These are phyloP conservation scores for Sebastes diploproa DNA, from an alignment of 2,797 vertebrate species.

Conservation along the genomic window DNA sequence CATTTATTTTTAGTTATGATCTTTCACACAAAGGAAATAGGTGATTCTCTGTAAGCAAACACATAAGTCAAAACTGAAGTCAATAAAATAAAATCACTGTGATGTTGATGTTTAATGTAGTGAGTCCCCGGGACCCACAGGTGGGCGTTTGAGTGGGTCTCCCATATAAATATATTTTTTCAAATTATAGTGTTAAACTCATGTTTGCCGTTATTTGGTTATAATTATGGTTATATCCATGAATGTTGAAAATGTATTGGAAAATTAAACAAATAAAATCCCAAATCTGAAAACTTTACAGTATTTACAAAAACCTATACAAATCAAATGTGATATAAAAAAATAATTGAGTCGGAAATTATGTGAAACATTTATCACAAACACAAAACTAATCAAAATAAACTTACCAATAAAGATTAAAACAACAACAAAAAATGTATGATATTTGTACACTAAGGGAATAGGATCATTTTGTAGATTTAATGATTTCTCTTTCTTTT, in stretches of 20 bases:
- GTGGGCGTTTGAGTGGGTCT: too few species aligned
- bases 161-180: too few species aligned
- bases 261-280: too few species aligned
- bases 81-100: not conserved
- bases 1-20: too few species aligned
- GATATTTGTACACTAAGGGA: not conserved
- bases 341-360: not conserved
- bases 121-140: too few species aligned
- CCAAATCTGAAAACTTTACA: not conserved
- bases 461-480: not conserved
- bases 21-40: not conserved
- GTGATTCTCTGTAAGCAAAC: not conserved
- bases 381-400: not conserved
- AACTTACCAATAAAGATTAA: not conserved
- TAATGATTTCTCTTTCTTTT: not conserved
- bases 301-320: not conserved
- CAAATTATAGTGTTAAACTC: not conserved
- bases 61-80: not conserved
- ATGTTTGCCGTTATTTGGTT: not conserved
- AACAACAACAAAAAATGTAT: too few species aligned
- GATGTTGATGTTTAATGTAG: not conserved
- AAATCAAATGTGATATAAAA: not conserved
- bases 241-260: not conserved
- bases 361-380: too few species aligned
- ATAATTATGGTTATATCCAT: not conserved